Conservation (phyloP, 2,797 vertebrate genomes). For the Nothura maculosa region DNA sequence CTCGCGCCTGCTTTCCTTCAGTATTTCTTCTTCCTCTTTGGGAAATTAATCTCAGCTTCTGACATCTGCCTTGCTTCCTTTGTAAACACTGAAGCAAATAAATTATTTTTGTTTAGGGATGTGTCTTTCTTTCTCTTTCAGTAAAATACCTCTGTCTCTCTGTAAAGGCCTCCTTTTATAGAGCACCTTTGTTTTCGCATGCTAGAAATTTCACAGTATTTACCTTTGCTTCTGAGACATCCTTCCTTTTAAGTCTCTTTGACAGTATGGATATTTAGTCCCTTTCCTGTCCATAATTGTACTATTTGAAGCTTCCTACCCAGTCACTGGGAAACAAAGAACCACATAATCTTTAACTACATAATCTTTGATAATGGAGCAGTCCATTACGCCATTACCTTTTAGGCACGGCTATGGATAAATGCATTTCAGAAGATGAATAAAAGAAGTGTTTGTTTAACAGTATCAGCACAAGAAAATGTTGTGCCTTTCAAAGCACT, state of each 20-base stretch:
- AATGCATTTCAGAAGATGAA: not conserved
- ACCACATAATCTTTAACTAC: not conserved
- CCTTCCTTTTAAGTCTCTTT: not conserved
- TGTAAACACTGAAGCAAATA: not conserved
- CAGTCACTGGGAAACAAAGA: not conserved
- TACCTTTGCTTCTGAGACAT: not conserved
- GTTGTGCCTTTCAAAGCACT: not conserved
- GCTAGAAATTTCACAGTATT: not conserved
- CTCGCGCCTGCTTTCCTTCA: slow-evolving; percentile 21
- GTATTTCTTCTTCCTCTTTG: slow-evolving; percentile 12
- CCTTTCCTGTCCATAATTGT: not conserved
- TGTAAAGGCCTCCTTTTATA: not conserved
- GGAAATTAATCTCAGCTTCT: not conserved
- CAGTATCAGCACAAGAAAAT: not conserved
- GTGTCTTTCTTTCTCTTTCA: not conserved
- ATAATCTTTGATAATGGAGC: not conserved
- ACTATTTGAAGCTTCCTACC: not conserved
- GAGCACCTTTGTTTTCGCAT: not conserved
- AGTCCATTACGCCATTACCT: not conserved
- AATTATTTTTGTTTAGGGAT: not conserved
- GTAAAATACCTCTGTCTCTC: not conserved
- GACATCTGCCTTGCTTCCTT: not conserved
- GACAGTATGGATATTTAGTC: not conserved
- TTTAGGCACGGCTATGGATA: not conserved
- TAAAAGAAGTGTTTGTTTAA: not conserved